Evolutionary conservation across 2,888 invertebrate species (phyloP).

Genomic region (Chalcis sispes): DNA sequence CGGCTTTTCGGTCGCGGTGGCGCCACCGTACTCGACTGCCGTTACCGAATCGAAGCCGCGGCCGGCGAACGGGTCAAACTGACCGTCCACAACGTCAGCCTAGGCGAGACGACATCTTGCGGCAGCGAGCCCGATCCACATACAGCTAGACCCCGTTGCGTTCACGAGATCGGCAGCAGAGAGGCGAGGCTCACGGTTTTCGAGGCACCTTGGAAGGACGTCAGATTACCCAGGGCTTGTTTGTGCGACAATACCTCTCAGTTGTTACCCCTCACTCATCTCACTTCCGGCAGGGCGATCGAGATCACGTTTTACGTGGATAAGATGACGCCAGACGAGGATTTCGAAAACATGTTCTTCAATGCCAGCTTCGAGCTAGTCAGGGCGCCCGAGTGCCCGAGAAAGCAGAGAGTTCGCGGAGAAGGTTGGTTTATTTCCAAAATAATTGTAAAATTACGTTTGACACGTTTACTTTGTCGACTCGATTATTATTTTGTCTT

Average conservation of each 20-base stretch:
- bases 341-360: conserved; percentile 89
- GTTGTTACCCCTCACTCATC: conserved; percentile 80
- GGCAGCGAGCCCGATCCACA: conserved; percentile 84
- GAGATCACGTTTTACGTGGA: conserved; percentile 87
- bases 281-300: conserved; percentile 83
- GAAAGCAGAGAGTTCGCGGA: conserved; percentile 81
- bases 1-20: conserved; percentile 92
- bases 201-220: conserved; percentile 85
- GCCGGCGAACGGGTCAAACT: conserved; percentile 82
- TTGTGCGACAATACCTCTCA: conserved; percentile 86
- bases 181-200: conserved; percentile 79
- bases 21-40: conserved; percentile 85
- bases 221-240: conserved; percentile 84
- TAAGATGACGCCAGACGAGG: conserved; percentile 86
- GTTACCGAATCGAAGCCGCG: conserved; percentile 85
- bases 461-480: neutral
- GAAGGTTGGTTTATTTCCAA: conserved; percentile 70
- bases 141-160: conserved; percentile 82
- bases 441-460: too few relatives aligned
- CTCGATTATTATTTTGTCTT: too few relatives aligned
- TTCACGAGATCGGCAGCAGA: conserved; percentile 68
- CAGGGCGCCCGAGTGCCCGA: conserved; percentile 81
- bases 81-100: conserved; percentile 84
- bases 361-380: conserved; percentile 84
- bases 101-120: conserved; percentile 83